Evolutionary conservation across 2,797 vertebrate genomes (phyloP).

Genomic region (Mico argentatus): DNA sequence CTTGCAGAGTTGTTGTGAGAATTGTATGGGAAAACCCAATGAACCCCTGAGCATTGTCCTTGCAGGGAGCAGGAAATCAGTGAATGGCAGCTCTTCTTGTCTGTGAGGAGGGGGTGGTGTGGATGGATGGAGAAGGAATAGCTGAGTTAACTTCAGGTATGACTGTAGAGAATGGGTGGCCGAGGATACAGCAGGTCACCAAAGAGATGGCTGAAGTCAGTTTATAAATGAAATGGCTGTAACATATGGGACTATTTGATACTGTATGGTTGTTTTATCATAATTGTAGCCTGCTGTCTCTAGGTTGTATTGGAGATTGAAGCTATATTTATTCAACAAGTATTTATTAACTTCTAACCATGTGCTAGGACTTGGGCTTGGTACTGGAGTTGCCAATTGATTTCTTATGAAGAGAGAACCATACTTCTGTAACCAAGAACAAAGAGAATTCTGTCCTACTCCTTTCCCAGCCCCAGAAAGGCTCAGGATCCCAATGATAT

Average conservation of each 20-base stretch:
- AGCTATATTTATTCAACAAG: conserved; percentile 14
- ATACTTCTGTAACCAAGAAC: background rate
- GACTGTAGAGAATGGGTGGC: background rate
- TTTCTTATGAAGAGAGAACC: conserved; percentile 4
- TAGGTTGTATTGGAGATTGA: background rate
- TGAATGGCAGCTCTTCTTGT: background rate
- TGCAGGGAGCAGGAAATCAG: background rate
- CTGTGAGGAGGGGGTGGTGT: background rate
- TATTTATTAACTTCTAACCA: background rate
- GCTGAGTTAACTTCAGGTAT: background rate
- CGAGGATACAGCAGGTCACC: background rate
- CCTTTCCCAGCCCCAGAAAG: background rate
- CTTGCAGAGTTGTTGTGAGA: background rate
- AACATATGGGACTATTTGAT: background rate
- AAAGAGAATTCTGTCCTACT: background rate
- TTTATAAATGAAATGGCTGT: background rate
- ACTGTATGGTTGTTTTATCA: background rate
- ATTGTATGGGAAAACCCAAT: background rate
- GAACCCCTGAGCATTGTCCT: background rate
- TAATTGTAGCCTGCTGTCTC: background rate
- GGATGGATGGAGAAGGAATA: no score
- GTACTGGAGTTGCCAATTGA: background rate
- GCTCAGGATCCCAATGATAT: background rate
- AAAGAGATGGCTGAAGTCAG: background rate
- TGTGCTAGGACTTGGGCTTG: background rate